Evolutionary conservation across 2,113 vertebrate species (phyloP), one percentile per base, ranked within the genome.

Genomic region (Dendrocopos noguchii): DNA sequence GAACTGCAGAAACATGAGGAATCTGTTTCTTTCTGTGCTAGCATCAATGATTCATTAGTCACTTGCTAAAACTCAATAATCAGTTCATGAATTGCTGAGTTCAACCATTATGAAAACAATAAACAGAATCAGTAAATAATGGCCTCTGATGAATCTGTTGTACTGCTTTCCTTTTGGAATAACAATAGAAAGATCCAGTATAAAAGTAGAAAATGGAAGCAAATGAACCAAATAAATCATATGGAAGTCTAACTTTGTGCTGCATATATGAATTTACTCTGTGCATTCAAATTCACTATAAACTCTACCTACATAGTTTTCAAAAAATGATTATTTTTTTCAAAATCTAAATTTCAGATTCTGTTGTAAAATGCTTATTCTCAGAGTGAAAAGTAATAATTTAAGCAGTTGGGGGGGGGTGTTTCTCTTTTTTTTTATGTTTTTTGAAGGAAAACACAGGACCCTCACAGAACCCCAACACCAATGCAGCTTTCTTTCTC

Each of bases 31-130:
- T 65, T 67, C 94, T 93, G 82, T 95, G 93, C 85, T 82, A 94
- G 91, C 94, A 96, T 84, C 92, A 94, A 89, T 95, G 93, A 96
- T 95, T 96, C 95, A 96, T 96, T 94, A 96, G 94, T 91, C 91
- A 93, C 90, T 95, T 94, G 91, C 94, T 96, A 84, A 93, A 96
- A 95, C 85, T 96, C 93, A 91, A 63, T 96, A 94, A 95, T 93
- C 96, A 90, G 87, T 94, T 95, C 79, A 76, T 93, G 87, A 96
- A 95, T 94, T 92, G 82, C 90, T 94, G 95, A 94, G 92, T 95
- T 95, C 84, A 93, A 94, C 85, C 93, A 93, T 94, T 86, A 93
- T 25, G 90, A 95, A 95, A 96, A 96, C 91, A 95, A 94, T 95
- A 94, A 4, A 93, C 61, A 84, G 95, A 93, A 96, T 96, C 93